Base-by-base conservation (phyloP, 2,113 vertebrate species). In the Myxocyprinus asiaticus region DNA sequence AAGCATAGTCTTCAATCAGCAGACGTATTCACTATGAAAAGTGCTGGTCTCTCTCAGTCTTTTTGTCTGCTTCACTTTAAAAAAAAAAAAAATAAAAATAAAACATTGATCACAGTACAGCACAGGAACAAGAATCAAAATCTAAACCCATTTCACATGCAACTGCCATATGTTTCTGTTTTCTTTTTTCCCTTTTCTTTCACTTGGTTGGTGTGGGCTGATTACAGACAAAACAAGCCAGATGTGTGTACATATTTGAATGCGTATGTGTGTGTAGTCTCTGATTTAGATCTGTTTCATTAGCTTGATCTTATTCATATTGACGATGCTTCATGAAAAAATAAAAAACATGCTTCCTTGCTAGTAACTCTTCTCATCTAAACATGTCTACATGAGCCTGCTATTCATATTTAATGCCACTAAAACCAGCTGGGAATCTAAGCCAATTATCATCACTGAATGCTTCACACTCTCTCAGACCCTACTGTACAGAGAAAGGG, bases 371-470 rank as follows among this genome's bases (percentile, higher is more conserved):
- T 43, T 72, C 73, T 81, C 84, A 76, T 84, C 81, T 80, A 84
- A 79, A 84, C 82, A 86, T 67, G 79, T 53, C 70, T 77, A 76
- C 78, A 84, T 83, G 78, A 85, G 76, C 62, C 80, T 80, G 61
- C 69, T 72, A 85, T 83, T 81, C 82, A 78, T 81, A 73, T 86
- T 83, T 88, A 85, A 77, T 79, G 80, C 67, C 55, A 69, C 78
- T 81, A 65, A 77, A 83, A 85, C 80, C 85, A 85, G 73, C 82
- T 84, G 83, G 62, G 82, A 83, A 78, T 78, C 67, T 58, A 80
- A 83, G 81, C 80, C 82, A 86, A 86, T 85, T 88, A 86, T 88
- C 83, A 84, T 81, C 69, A 81, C 63, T 76, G 78, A 86, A 81
- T 62, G 48, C 72, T 77, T 82, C 64, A 78, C 76, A 56, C 74